These are phyloP conservation scores for Nothocercus julius DNA, from an alignment of 2,113 vertebrate genomes.

Conservation along the genomic window DNA sequence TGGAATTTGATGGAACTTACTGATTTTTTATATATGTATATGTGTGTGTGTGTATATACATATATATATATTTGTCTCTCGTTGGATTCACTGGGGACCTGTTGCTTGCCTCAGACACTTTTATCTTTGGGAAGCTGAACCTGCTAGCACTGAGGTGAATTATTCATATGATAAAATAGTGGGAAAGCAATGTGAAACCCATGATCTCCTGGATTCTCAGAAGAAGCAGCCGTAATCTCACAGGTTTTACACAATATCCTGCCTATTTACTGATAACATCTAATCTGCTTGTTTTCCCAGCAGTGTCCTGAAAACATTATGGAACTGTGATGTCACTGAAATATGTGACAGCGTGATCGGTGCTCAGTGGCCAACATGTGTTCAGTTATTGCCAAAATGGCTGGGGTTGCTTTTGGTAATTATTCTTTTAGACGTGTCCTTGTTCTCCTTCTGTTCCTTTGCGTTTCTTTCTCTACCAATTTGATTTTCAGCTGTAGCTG, in stretches of 20 bases:
- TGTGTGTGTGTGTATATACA: too few species aligned
- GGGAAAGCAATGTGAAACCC: neutral
- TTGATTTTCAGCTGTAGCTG: too few species aligned
- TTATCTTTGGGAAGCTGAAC: neutral
- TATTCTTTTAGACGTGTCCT: too few species aligned
- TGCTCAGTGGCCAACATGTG: rapidly evolving
- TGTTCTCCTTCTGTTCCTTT: too few species aligned
- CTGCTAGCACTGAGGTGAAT: neutral
- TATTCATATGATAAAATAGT: neutral
- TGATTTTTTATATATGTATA: neutral
- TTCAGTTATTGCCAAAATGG: too few species aligned
- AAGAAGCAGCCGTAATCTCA: neutral
- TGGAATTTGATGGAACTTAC: neutral
- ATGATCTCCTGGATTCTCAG: neutral
- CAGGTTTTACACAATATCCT: neutral
- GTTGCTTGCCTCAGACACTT: neutral
- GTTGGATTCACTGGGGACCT: rapidly evolving
- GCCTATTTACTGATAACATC: neutral
- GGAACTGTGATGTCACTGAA: conserved; percentile 65
- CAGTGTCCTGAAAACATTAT: conserved; percentile 49
- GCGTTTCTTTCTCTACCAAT: too few species aligned
- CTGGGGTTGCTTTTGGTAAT: too few species aligned
- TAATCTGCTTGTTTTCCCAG: conserved; percentile 8
- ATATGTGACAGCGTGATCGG: conserved; percentile 55
- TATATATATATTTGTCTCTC: neutral